These are phyloP conservation scores for Spodoptera littoralis DNA, from an alignment of 2,888 invertebrate genomes.

Conservation along the genomic window DNA sequence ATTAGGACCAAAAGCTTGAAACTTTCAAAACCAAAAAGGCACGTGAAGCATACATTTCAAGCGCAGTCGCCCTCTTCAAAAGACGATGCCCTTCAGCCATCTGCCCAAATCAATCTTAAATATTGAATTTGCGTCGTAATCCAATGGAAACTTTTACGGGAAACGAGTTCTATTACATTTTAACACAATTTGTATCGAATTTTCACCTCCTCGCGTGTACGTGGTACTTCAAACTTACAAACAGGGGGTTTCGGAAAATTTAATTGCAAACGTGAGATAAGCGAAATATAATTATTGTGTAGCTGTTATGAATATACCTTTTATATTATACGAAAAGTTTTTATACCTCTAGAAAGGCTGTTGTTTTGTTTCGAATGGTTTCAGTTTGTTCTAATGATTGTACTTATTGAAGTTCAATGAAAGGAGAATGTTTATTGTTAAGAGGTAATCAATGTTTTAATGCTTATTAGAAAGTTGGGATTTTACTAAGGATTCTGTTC, in stretches of 20 bases:
- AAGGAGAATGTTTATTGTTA: too few species aligned
- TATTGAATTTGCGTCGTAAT: constrained; percentile 88
- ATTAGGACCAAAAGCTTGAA: constrained; percentile 2
- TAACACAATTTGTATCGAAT: constrained; percentile 87
- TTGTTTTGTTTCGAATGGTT: constrained; percentile 27
- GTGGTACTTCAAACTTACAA: constrained; percentile 75
- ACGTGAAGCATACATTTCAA: constrained; percentile 21
- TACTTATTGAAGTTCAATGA: too few species aligned
- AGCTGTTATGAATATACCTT: constrained; percentile 38
- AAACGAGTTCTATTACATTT: constrained; percentile 88
- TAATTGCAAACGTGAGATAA: constrained; percentile 76
- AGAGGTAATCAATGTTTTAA: too few species aligned
- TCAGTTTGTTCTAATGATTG: constrained; percentile 4
- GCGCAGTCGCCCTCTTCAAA: constrained; percentile 68
- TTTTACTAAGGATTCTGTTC: too few species aligned
- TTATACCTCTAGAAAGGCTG: constrained; percentile 14
- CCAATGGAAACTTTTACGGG: constrained; percentile 86
- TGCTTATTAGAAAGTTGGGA: neutral
- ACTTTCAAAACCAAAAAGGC: neutral
- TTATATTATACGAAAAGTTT: constrained; percentile 16
- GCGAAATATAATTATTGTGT: constrained; percentile 62
- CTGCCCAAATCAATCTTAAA: constrained; percentile 88
- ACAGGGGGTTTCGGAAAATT: constrained; percentile 73
- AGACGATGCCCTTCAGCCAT: constrained; percentile 78
- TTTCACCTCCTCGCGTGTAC: constrained; percentile 78